Evolutionary conservation across 1,140 invertebrate species (phyloP), one percentile per base, ranked within the genome.

Genomic region (Drosophila pachea): DNA sequence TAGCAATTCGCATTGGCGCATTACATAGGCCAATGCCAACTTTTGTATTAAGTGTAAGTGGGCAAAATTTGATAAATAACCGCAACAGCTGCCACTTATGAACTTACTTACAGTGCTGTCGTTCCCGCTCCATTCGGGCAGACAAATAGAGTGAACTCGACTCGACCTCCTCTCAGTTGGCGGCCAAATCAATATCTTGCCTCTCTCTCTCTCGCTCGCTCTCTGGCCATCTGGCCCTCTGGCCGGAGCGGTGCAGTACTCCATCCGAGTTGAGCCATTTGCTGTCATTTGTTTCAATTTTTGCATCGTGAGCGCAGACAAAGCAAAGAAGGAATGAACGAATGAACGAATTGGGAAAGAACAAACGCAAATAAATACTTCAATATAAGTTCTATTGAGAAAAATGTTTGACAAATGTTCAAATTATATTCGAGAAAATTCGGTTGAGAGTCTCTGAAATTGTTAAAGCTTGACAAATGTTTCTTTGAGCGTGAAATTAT

Each of bases 221-320:
- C n/a, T n/a, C n/a, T n/a, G n/a, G n/a, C n/a, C n/a, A n/a, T n/a
- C n/a, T n/a, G n/a, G n/a, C n/a, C n/a, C 22, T 22, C 22, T 22
- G 22, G 22, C 22, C 22, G 22, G 3, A 22, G 22, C 22, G 22
- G 22, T 22, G 22, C 52, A 38, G 40, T n/a, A 29, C 52, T 35
- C 35, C 43, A 40, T 40, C 7, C 4, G n/a, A n/a, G 8, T 54
- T 76, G 66, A 81, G 73, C 50, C 60, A 81, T 81, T 42, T 64
- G 14, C 7, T 53, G 69, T 56, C 43, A 81, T 81, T 76, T 76
- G 55, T 82, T 81, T 81, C 73, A 81, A 76, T 76, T 81, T 81
- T 66, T 82, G 58, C 58, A 59, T 76, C 77, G 76, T 73, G 68
- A 68, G 68, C 68, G 73, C 77, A 60, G 73, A 68, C 73, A 76